phyloP scores from a whole-genome alignment of 2,888 invertebrate species.

The Erebia palarica region DNA sequence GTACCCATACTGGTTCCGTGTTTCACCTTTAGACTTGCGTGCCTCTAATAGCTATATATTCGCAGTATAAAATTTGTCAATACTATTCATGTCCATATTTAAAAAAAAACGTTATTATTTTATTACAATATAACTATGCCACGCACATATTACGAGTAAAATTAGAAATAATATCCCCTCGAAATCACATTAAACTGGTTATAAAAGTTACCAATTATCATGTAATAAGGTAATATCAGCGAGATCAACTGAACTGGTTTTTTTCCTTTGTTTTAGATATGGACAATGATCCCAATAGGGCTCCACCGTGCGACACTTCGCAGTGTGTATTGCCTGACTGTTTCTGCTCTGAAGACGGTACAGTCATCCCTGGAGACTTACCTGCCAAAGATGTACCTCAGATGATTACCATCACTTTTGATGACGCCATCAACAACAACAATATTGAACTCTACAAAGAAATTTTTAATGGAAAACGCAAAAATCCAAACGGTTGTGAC shows the following conservation, averaged over 20 bases:
- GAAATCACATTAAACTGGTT: not conserved
- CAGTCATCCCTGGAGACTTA: slow-evolving; percentile 91
- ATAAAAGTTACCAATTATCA: not conserved
- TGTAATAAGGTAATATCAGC: not conserved
- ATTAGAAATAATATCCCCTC: not conserved
- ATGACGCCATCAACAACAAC: slow-evolving; percentile 97
- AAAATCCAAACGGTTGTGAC: slow-evolving; percentile 96
- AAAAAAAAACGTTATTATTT: not conserved
- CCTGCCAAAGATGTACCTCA: slow-evolving; percentile 94
- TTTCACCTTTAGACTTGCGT: slow-evolving; percentile 25
- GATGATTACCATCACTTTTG: slow-evolving; percentile 97
- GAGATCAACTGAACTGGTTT: not conserved
- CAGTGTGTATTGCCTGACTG: slow-evolving; percentile 95
- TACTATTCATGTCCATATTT: not conserved
- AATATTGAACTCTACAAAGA: slow-evolving; percentile 97
- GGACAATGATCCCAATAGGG: slow-evolving; percentile 96
- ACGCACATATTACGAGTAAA: not conserved
- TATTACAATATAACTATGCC: not conserved
- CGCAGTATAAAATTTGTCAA: slow-evolving; percentile 1
- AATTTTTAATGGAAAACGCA: slow-evolving; percentile 93
- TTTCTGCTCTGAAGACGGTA: slow-evolving; percentile 96
- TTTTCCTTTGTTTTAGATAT: slow-evolving; percentile 84
- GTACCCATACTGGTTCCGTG: slow-evolving; percentile 71
- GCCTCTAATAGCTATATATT: slow-evolving; percentile 19
- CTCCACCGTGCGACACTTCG: slow-evolving; percentile 92